Evolutionary conservation across 1,140 invertebrate genomes (phyloP).

Genomic region (Cotesia glomerata): DNA sequence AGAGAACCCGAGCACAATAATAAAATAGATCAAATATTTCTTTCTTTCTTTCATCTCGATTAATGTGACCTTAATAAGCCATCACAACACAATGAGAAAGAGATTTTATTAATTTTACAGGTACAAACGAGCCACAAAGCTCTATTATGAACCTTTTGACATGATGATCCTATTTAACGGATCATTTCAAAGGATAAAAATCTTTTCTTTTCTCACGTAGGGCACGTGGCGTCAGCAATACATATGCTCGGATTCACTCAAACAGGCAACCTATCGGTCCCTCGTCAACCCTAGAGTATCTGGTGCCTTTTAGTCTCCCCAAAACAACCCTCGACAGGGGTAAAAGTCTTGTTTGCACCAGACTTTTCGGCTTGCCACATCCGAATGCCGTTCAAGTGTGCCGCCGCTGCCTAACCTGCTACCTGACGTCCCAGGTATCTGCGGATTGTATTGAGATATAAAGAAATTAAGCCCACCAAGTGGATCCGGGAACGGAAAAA

Average conservation of each 20-base stretch:
- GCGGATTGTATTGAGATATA: background rate
- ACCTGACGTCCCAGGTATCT: slow-evolving; percentile 27
- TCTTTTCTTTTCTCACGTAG: slow-evolving; percentile 17
- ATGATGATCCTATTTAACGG: slow-evolving; percentile 37
- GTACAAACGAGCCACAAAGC: background rate
- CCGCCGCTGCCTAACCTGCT: background rate
- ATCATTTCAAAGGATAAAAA: slow-evolving; percentile 33
- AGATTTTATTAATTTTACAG: background rate
- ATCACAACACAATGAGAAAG: background rate
- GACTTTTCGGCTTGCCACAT: slow-evolving; percentile 33
- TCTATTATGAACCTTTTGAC: background rate
- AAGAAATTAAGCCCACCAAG: background rate
- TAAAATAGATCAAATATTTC: too few species aligned
- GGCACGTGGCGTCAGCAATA: slow-evolving; percentile 30
- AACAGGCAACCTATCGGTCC: slow-evolving; percentile 14
- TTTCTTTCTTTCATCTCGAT: too few species aligned
- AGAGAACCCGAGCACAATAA: too few species aligned
- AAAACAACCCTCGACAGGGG: slow-evolving; percentile 16
- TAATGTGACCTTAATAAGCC: too few species aligned
- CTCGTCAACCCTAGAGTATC: slow-evolving; percentile 22
- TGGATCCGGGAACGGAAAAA: slow-evolving; percentile 2
- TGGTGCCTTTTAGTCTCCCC: background rate
- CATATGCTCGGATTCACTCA: slow-evolving; percentile 8
- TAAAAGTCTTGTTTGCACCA: slow-evolving; percentile 33
- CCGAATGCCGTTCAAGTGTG: too few species aligned